Evolutionary conservation across 2,888 invertebrate genomes (phyloP), one percentile per base, ranked within the genome.

Genomic region (Cancer borealis): DNA sequence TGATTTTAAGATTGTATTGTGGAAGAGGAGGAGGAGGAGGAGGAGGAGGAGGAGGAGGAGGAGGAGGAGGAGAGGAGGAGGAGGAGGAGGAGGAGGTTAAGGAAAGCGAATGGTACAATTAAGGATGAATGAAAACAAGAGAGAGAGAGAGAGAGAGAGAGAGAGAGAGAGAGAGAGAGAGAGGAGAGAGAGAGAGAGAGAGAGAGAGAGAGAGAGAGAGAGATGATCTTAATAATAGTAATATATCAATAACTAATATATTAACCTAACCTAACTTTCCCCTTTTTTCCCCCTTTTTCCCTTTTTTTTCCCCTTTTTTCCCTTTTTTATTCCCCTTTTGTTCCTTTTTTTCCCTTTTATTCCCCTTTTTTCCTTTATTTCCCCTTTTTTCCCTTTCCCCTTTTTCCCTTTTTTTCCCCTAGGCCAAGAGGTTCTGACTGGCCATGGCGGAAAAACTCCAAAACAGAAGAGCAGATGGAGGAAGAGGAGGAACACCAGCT

Each of bases 401-500:
- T 84, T 84, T 30, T 30, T 6, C 90, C 47, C 5, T 5, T 66
- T 8, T 21, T 12, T 14, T n/a, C 5, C 88, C 14, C 0, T 47
- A 26, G 89, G 14, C 26, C 47, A 8, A n/a, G 73, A 3, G 73
- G 73, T 1, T 73, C 73, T 6, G 73, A 26, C 0, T 79, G 47
- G 66, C n/a, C 46, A 10, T 66, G 84, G 79, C 26, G 79, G 12
- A 46, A 17, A 49, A 45, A 93, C 30, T 46, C 26, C 21, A 17
- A 92, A 46, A 93, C 79, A 92, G 21, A 92, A 45, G 79, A 46
- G 92, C 26, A 92, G 46, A 92, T 46, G 92, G 73, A 46, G 93
- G 39, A 94, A 46, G 90, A 60, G 90, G 60, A 93, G 66, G 89
- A 26, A 90, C 88, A 93, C 6, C 90, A 88, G 93, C 46, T 66